A percentile compares a stretch with the other conserved stretches of the same genome.
phyloP scores from a whole-genome alignment of 1,140 invertebrate genomes.

The Ruditapes philippinarum region DNA sequence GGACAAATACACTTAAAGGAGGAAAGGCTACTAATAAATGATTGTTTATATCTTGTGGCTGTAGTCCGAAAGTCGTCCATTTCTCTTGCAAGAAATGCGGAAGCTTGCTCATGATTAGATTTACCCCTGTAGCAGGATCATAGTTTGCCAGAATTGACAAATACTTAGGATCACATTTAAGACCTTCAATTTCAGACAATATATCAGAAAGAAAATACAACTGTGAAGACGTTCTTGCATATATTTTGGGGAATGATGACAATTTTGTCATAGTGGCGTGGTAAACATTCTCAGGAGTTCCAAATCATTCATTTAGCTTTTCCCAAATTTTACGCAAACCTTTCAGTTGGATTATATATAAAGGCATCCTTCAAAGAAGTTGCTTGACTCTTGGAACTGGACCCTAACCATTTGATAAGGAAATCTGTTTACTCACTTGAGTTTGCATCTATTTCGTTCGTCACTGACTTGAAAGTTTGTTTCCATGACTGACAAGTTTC shows the following conservation, averaged over 20 bases:
- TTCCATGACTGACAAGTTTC: constrained; percentile 24
- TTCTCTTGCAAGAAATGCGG: constrained; percentile 21
- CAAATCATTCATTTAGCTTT: not conserved
- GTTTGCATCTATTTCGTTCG: not conserved
- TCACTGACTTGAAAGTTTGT: constrained; percentile 18
- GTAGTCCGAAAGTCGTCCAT: not conserved
- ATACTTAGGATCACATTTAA: not conserved
- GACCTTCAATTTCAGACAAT: not conserved
- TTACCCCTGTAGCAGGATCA: constrained; percentile 1
- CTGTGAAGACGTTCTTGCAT: not conserved
- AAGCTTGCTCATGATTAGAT: constrained; percentile 3
- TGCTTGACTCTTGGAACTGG: not conserved
- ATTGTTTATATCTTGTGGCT: not conserved
- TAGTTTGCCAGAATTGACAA: not conserved
- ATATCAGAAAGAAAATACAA: not conserved
- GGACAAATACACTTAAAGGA: constrained; percentile 48
- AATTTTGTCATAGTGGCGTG: not conserved
- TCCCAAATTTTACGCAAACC: not conserved
- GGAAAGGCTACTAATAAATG: constrained; percentile 37
- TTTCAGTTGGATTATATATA: not conserved
- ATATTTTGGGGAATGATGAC: not conserved
- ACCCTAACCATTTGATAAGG: constrained; percentile 28
- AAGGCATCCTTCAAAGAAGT: not conserved
- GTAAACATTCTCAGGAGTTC: not conserved
- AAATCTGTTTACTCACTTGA: not conserved